Base-by-base conservation (phyloP, 2,113 vertebrate species). In the Toxostoma redivivum region DNA sequence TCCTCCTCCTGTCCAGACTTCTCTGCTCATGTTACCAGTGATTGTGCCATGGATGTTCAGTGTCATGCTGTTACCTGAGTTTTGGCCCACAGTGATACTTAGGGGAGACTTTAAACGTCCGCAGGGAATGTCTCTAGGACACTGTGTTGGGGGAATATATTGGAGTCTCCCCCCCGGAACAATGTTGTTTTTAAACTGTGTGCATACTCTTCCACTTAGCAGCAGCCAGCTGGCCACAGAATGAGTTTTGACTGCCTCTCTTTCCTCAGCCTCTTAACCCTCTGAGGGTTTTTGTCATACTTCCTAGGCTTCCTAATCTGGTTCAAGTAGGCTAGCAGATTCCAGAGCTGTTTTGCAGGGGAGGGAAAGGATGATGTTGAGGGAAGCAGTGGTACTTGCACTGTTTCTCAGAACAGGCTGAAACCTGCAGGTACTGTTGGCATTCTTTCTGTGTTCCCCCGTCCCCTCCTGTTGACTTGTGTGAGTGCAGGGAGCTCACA, bases 401-500 rank as follows among this genome's bases (percentile, higher is more conserved):
- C 58, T 74, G 30, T 84, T 95, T 71, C 24, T 76, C 62, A 83
- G 40, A 90, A 74, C 37, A 88, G 69, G 30, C 66, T 90, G 50
- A 69, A 90, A 73, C 30, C 50, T 76, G n/a, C 16, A 4, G 28
- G 60, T 67, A 15, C 23, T 4, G 2, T 9, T 84, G 48, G 64
- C 38, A 35, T 18, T 57, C 14, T 71, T 83, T 44, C 35, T 67
- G 30, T 70, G 45, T 13, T 66, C 7, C 5, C 8, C 13, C 0
- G 0, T 21, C 4, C 31, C n/a, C 9, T 50, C 42, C 38, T 44
- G 8, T 10, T 62, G 47, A 31, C 23, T 48, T 57, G 3, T 2
- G 7, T 40, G 15, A 37, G 17, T 22, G 22, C 28, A 48, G 48
- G 6, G 40, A 72, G 45, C 37, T 90, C 20, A 48, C 56, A 44